These are phyloP conservation scores for Pachypsylla venusta DNA, from an alignment of 1,140 invertebrate species.

Conservation along the genomic window DNA sequence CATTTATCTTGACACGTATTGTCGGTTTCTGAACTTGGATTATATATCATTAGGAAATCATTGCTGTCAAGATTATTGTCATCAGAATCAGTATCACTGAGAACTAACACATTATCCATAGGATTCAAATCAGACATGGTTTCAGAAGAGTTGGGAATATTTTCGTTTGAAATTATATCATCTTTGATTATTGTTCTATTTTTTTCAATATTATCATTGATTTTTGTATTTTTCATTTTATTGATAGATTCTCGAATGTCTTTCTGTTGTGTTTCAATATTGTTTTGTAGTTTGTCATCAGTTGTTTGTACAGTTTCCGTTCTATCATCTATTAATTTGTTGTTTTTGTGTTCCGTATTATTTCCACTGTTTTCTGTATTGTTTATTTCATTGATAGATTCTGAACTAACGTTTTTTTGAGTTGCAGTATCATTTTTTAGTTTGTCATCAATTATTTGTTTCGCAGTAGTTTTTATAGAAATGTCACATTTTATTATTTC, in stretches of 20 bases:
- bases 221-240: not conserved
- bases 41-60: not conserved
- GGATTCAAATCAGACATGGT: not conserved
- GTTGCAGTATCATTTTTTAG: too few species aligned
- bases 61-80: not conserved
- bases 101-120: not conserved
- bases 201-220: not conserved
- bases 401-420: too few species aligned
- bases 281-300: too few species aligned
- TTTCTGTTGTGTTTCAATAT: too few species aligned
- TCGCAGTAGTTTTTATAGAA: too few species aligned
- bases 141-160: conserved; percentile 31
- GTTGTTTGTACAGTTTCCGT: too few species aligned
- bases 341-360: too few species aligned
- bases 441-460: too few species aligned
- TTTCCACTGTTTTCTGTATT: too few species aligned
- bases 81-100: conserved; percentile 7
- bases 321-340: too few species aligned
- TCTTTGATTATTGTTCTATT: conserved; percentile 29
- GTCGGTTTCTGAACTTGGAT: conserved; percentile 10
- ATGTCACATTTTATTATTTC: too few species aligned
- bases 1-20: conserved; percentile 41
- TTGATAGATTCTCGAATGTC: not conserved
- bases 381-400: too few species aligned
- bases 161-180: conserved; percentile 42